A percentile compares a stretch with the other conserved stretches of the same genome.
These are phyloP conservation scores for Montipora sp. DNA, from an alignment of 64 coral and sea anemone genomes.

Conservation along the genomic window DNA sequence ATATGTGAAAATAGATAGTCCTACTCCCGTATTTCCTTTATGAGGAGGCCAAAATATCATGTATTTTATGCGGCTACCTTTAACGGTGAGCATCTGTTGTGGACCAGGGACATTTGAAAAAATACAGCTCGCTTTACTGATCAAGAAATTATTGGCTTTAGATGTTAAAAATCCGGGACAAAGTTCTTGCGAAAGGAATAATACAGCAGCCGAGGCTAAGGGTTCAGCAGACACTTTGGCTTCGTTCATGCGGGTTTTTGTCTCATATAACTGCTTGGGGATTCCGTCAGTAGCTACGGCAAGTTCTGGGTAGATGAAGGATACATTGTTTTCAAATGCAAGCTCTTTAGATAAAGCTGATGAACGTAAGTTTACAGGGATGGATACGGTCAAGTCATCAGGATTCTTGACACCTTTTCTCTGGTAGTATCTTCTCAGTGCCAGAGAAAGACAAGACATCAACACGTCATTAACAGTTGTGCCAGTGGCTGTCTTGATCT, in stretches of 20 bases:
- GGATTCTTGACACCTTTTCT: conserved; percentile 73
- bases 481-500: conserved; percentile 82
- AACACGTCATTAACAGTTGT: conserved; percentile 96
- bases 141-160: conserved; percentile 29
- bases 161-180: conserved; percentile 63
- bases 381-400: conserved; percentile 64
- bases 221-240: conserved; percentile 85
- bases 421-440: conserved; percentile 80
- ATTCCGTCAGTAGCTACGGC: conserved; percentile 60
- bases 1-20: conserved; percentile 81
- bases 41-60: conserved; percentile 93
- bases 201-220: conserved; percentile 50
- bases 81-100: conserved; percentile 44
- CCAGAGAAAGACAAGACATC: conserved; percentile 79
- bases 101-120: conserved; percentile 96
- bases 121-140: conserved; percentile 74
- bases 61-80: conserved; percentile 44
- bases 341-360: conserved; percentile 24
- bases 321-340: conserved; percentile 83
- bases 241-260: conserved; percentile 80
- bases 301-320: conserved; percentile 70
- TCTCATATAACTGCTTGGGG: conserved; percentile 62
- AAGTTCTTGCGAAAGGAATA: conserved; percentile 65
- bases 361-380: conserved; percentile 87
- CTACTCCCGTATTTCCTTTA: conserved; percentile 72